A percentile compares a stretch with the other conserved stretches of the same genome.
Conservation (phyloP, 2,888 invertebrate genomes). For the Phyllotreta cruciferae region DNA sequence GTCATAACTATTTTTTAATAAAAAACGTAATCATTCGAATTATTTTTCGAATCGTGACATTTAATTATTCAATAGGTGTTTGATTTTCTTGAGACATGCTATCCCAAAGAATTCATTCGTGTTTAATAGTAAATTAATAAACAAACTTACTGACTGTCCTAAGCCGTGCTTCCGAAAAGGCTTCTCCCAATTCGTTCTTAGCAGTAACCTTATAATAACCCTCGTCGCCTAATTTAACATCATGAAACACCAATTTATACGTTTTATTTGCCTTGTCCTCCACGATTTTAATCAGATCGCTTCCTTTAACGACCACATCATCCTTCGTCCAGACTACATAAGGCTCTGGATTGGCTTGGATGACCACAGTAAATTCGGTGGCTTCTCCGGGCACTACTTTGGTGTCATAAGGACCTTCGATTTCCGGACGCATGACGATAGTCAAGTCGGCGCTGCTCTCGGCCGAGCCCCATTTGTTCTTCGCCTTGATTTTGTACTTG, state of each 20-base stretch:
- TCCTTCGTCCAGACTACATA: conserved; percentile 84
- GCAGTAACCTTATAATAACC: conserved; percentile 82
- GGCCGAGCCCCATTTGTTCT: conserved; percentile 81
- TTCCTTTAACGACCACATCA: conserved; percentile 67
- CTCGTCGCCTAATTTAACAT: conserved; percentile 74
- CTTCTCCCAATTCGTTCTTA: conserved; percentile 78
- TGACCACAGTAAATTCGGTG: conserved; percentile 76
- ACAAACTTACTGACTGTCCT: conserved; percentile 73
- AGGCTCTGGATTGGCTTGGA: conserved; percentile 90
- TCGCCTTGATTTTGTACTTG: conserved; percentile 78
- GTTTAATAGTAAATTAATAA: conserved; percentile 3
- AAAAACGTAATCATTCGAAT: too few relatives aligned
- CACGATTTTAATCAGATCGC: conserved; percentile 65
- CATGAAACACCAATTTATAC: conserved; percentile 75
- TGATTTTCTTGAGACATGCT: neutral
- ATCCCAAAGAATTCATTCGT: neutral
- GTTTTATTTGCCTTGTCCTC: conserved; percentile 70
- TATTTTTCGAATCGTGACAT: too few relatives aligned
- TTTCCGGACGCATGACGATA: conserved; percentile 79
- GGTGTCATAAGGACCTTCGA: conserved; percentile 77
- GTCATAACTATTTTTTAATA: too few relatives aligned
- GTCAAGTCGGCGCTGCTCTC: conserved; percentile 79
- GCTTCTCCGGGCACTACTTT: conserved; percentile 79
- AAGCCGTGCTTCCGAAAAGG: conserved; percentile 71
- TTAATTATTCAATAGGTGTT: too few relatives aligned